phyloP scores from a whole-genome alignment of 2,888 invertebrate genomes.

The Resseliella maxima region DNA sequence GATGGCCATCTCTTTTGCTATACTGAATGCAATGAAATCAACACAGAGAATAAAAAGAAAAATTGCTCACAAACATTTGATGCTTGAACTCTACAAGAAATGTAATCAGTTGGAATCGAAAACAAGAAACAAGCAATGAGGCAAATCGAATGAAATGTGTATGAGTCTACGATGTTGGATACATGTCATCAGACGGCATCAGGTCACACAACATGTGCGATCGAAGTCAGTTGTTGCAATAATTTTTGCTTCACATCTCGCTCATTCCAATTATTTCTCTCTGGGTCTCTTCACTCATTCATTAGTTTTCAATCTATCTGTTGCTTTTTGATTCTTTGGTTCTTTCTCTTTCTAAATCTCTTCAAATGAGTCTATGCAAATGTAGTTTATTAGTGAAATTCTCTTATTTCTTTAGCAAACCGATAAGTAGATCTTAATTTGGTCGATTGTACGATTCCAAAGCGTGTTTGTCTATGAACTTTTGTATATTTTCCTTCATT shows the following conservation, averaged over 20 bases:
- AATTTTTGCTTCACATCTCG: background rate
- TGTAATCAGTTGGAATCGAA: conserved; percentile 36
- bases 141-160: background rate
- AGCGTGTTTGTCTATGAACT: conserved; percentile 15
- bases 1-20: conserved; percentile 2
- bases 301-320: too few species aligned
- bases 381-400: conserved; percentile 37
- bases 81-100: background rate
- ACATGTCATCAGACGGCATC: conserved; percentile 46
- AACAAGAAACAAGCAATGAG: background rate
- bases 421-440: conserved; percentile 39
- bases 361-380: conserved; percentile 12
- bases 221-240: conserved; percentile 36
- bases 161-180: conserved; percentile 30
- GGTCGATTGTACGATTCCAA: background rate
- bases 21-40: background rate
- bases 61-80: background rate
- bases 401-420: background rate
- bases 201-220: conserved; percentile 54
- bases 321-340: too few species aligned
- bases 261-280: background rate
- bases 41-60: background rate
- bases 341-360: too few species aligned
- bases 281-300: too few species aligned
- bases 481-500: conserved; percentile 27